Evolutionary conservation across 2,797 vertebrate species (phyloP).

Genomic region (Craterocephalus amniculus): DNA sequence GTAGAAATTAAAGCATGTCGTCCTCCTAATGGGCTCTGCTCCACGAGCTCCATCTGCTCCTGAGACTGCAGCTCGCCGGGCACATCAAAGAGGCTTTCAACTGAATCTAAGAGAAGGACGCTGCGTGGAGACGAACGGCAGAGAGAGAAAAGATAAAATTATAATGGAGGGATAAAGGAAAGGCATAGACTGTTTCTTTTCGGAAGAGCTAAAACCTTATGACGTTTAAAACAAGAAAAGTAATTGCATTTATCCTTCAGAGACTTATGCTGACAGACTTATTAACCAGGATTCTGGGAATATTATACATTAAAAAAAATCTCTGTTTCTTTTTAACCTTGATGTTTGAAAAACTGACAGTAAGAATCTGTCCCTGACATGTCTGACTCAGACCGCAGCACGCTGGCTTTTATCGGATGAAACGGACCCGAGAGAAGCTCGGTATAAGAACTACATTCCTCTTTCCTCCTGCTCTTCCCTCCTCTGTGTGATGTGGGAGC

Average conservation of each 20-base stretch:
- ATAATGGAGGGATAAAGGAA: slow-evolving; percentile 3
- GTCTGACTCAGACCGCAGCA: slow-evolving; percentile 46
- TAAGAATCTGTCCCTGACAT: slow-evolving; percentile 37
- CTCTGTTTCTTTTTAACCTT: slow-evolving; percentile 37
- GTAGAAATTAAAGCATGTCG: slow-evolving; percentile 77
- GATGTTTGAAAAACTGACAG: slow-evolving; percentile 43
- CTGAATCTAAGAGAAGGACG: slow-evolving; percentile 19
- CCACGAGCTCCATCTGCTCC: slow-evolving; percentile 73
- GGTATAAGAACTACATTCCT: slow-evolving; percentile 51
- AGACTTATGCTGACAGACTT: slow-evolving; percentile 2
- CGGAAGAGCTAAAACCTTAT: neutral
- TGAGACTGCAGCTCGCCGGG: slow-evolving; percentile 63
- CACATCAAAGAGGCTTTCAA: slow-evolving; percentile 74
- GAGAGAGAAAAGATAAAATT: slow-evolving; percentile 44
- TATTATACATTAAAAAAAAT: slow-evolving; percentile 2
- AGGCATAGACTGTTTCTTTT: neutral
- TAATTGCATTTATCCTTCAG: neutral
- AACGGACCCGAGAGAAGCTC: slow-evolving; percentile 67
- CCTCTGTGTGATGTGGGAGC: slow-evolving; percentile 34
- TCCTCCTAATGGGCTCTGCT: slow-evolving; percentile 54
- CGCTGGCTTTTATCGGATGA: slow-evolving; percentile 74
- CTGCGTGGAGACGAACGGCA: slow-evolving; percentile 19
- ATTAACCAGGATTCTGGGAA: slow-evolving; percentile 5
- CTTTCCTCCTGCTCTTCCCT: slow-evolving; percentile 32
- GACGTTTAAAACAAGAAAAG: neutral